Evolutionary conservation across 2,888 invertebrate species (phyloP).

Genomic region (Fragum sueziense): DNA sequence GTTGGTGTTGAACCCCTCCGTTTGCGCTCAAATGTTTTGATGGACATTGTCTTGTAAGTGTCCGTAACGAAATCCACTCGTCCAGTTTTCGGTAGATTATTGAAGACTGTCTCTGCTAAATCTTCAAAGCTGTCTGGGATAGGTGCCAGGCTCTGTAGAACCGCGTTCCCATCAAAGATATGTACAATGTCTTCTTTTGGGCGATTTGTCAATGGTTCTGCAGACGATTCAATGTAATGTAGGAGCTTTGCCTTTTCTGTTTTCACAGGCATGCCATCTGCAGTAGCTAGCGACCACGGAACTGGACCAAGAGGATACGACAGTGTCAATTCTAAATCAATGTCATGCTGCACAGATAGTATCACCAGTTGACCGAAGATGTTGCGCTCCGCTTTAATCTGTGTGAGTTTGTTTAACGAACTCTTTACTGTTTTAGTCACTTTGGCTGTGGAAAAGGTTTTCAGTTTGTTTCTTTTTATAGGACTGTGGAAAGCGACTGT

Average conservation of each 20-base stretch:
- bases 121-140: conserved; percentile 39
- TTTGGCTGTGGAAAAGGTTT: conserved; percentile 42
- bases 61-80: conserved; percentile 36
- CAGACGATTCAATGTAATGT: conserved; percentile 7
- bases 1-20: conserved; percentile 9
- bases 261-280: conserved; percentile 54
- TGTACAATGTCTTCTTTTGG: background rate
- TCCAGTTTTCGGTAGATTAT: conserved; percentile 3
- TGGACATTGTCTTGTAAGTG: conserved; percentile 1
- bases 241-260: conserved; percentile 47
- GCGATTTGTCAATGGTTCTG: background rate
- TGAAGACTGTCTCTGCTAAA: conserved; percentile 12
- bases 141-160: conserved; percentile 10
- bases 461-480: conserved; percentile 40
- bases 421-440: conserved; percentile 19
- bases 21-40: conserved; percentile 6
- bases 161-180: conserved; percentile 40
- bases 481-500: conserved; percentile 37
- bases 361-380: conserved; percentile 36
- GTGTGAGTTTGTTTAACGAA: conserved; percentile 38
- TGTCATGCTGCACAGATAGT: conserved; percentile 47
- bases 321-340: conserved; percentile 43
- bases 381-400: conserved; percentile 52
- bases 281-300: conserved; percentile 50
- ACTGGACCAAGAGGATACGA: conserved; percentile 48